Evolutionary conservation across 2,113 vertebrate genomes (phyloP).

Genomic region (Ceyx cyanopectus): DNA sequence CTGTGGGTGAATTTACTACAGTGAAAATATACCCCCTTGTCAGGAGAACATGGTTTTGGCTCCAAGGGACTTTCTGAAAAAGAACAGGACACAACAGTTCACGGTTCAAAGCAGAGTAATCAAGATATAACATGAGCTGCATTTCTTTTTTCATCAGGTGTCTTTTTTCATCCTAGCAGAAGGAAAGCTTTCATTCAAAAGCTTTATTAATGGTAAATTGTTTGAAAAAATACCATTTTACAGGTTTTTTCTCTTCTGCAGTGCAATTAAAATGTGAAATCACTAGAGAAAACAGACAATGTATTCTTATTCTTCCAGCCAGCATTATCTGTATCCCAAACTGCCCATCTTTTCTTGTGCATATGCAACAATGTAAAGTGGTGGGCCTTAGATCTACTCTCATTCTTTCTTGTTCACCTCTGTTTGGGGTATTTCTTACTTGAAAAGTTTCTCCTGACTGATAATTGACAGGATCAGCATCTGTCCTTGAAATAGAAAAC

Average conservation of each 20-base stretch:
- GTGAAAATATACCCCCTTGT: neutral
- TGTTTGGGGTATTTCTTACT: neutral
- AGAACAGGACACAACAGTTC: neutral
- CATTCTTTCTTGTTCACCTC: neutral
- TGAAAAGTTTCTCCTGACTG: neutral
- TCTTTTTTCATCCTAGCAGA: neutral
- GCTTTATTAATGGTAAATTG: neutral
- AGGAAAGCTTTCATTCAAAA: neutral
- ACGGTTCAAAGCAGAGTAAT: neutral
- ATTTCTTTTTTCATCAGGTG: neutral
- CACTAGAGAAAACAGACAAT: neutral
- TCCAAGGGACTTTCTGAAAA: neutral
- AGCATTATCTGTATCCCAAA: neutral
- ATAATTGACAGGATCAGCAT: constrained; percentile 1
- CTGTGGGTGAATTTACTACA: neutral
- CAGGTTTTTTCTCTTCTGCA: neutral
- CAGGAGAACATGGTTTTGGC: neutral
- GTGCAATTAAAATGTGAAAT: neutral
- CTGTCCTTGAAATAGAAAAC: constrained; percentile 22
- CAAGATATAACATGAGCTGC: neutral
- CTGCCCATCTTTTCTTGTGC: neutral
- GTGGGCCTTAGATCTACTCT: neutral
- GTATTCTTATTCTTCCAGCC: neutral
- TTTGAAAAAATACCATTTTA: neutral
- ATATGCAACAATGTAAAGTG: neutral